Base-by-base conservation (phyloP, 30 jellyfish, hydroid and myxozoan species). In the Rhopilema esculentum region DNA sequence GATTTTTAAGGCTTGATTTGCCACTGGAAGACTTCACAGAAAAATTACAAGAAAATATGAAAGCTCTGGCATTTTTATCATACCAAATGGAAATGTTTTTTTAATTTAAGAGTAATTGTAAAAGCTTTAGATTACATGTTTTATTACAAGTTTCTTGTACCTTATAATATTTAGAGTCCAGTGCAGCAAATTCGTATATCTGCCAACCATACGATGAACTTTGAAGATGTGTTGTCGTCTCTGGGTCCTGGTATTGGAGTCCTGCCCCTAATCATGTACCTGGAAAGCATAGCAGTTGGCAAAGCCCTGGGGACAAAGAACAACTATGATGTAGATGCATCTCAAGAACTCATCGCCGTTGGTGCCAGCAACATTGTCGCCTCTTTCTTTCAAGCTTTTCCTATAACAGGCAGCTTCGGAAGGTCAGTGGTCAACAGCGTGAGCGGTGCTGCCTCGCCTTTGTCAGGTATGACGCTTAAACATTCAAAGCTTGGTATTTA, bases 361-460 rank as follows among this genome's bases (percentile, higher is more conserved):
- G 98, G 98, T 16, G 26, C 73, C 15, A 48, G 97, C 72, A 92
- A 92, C 69, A 48, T 81, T 26, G 17, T 92, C 51, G 97, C 89
- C 4, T 87, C 98, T 2, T 83, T 87, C 49, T 92, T 87, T 53
- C 70, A 89, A 16, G 97, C 91, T 0, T 87, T 80, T 57, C 98
- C 98, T 48, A 73, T 88, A 51, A 85, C 97, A 0, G 98, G 97
- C 49, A 81, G 97, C 67, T 82, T 92, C 52, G 91, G 94, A 12
- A 91, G 98, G 53, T 92, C 98, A 18, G 95, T 92, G 21, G 90
- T 92, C 9, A 82, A 88, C 75, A 86, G 95, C 29, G 73, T 71
- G 53, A 86, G 98, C 82, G 98, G 98, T 24, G 92, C 97, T 64
- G 88, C 84, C 27, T 80, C 98, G 19, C 98, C 98, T 8, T 29